Base-by-base conservation (phyloP, 2,113 vertebrate species). In the Coryphaenoides rupestris region DNA sequence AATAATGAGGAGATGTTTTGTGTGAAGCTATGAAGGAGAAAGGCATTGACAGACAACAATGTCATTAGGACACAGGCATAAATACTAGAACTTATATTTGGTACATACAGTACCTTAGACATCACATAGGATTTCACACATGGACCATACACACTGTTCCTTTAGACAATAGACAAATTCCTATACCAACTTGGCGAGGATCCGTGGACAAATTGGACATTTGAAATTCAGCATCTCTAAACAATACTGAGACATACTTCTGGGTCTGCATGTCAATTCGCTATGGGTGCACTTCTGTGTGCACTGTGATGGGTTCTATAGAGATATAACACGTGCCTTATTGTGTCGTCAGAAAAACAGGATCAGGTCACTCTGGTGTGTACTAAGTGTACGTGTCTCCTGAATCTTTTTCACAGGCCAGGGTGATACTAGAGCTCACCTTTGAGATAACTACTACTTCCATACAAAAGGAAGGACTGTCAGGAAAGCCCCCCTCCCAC, bases 371-470 rank as follows among this genome's bases (percentile, higher is more conserved):
- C 23, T 9, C 33, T 17, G 58, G 59, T 5, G 1, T 14, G 21
- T 24, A 62, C n/a, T n/a, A n/a, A n/a, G n/a, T n/a, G 21, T 59
- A 24, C 22, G 13, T 60, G 68, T 74, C 19, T 68, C n/a, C 62
- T n/a, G 63, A 33, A 55, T 14, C 47, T 72, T 62, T 40, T 61
- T 66, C 21, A 55, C 45, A 58, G 46, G 62, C 19, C 19, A 60
- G 59, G 65, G 21, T 64, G 69, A 72, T 57, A 61, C 21, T 26
- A 40, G 14, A 49, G 40, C 23, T 69, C 60, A 77, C 65, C 70
- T 79, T 62, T 76, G 64, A 75, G 63, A 75, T 62, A 69, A n/a
- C n/a, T n/a, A 70, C 28, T 19, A 26, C 17, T 55, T 28, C 26
- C 52, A 23, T 66, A 75, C 67, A 68, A 74, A 57, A 65, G 65